Evolutionary conservation across 2,113 vertebrate genomes (phyloP).

Genomic region (Ranitomeya variabilis): DNA sequence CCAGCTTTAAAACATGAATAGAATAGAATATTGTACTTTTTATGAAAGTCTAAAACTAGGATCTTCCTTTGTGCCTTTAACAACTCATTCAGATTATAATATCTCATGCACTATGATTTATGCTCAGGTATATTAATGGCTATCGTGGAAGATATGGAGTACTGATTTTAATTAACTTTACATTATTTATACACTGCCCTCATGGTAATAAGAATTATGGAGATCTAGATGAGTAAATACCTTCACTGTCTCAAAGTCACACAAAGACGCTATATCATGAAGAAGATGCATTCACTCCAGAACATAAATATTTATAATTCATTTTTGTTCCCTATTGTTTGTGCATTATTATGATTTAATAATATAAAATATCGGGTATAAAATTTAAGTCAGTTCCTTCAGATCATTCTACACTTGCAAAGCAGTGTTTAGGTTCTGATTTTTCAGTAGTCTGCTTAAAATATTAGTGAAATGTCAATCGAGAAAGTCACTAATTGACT

Average conservation of each 20-base stretch:
- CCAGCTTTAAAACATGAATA: too few species aligned
- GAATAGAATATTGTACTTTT: background rate
- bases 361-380: background rate
- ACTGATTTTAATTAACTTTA: conserved; percentile 45
- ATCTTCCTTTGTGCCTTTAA: background rate
- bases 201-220: conserved; percentile 29
- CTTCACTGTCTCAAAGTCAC: background rate
- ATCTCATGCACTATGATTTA: conserved; percentile 25
- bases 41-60: background rate
- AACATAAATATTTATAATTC: conserved; percentile 24
- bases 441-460: too few species aligned
- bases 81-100: background rate
- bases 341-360: background rate
- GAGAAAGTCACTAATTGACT: too few species aligned
- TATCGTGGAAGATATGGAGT: conserved; percentile 5
- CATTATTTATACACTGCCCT: conserved; percentile 32
- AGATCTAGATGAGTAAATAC: conserved; percentile 36
- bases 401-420: background rate
- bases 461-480: too few species aligned
- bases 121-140: conserved; percentile 20
- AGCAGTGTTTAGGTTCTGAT: background rate
- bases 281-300: background rate
- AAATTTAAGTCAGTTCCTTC: background rate
- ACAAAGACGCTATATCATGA: conserved; percentile 10
- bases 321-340: background rate